phyloP scores from a whole-genome alignment of 2,113 vertebrate genomes.

The Terrapene triunguis region DNA sequence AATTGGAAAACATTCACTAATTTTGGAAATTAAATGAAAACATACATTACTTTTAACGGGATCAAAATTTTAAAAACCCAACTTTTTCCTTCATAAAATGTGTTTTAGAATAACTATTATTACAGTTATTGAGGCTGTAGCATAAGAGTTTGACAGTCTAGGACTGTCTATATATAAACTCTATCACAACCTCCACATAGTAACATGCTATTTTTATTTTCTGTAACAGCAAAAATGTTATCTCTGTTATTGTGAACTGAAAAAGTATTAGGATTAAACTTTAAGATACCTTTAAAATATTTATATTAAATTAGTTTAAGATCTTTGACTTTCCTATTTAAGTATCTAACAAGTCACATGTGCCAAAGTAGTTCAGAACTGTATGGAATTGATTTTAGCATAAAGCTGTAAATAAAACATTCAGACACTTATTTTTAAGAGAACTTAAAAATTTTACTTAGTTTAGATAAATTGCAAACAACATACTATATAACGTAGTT shows the following conservation, averaged over 20 bases:
- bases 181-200: conserved; percentile 71
- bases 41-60: not conserved
- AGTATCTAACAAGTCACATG: not conserved
- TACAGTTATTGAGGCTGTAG: conserved; percentile 43
- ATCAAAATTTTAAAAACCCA: not conserved
- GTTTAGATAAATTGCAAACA: not conserved
- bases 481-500: fast-evolving
- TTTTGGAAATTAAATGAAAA: not conserved
- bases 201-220: conserved; percentile 78
- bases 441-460: not conserved
- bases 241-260: conserved; percentile 21
- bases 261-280: conserved; percentile 1
- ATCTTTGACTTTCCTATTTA: conserved; percentile 1
- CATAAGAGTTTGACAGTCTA: conserved; percentile 52
- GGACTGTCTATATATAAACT: conserved; percentile 79
- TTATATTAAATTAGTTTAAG: conserved; percentile 27
- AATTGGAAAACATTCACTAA: not conserved
- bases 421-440: not conserved
- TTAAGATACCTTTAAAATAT: conserved; percentile 50
- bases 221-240: conserved; percentile 65
- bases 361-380: not conserved
- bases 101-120: conserved; percentile 15
- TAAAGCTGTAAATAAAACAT: not conserved
- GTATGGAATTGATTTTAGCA: not conserved
- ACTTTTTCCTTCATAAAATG: not conserved